Base-by-base conservation (phyloP, 2,797 vertebrate genomes). In the Bradypus variegatus region DNA sequence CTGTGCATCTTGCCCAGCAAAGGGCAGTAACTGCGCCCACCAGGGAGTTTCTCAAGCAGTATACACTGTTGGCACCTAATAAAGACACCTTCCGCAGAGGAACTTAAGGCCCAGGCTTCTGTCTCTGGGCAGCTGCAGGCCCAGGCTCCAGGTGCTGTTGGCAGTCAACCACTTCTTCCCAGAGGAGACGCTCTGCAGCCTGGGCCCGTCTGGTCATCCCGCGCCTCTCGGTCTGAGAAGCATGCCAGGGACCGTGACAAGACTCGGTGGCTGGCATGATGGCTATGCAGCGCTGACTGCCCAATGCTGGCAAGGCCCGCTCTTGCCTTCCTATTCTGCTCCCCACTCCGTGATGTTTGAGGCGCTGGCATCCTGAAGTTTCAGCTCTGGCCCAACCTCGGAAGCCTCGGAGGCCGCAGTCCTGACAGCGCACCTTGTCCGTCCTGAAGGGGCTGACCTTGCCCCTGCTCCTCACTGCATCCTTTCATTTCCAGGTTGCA, bases 321-420 rank as follows among this genome's bases (percentile, higher is more conserved):
- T n/a, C 45, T 19, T 4, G 21, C 2, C 4, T 67, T 25, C 45
- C 19, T 48, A 41, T 78, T 69, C 53, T 50, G 23, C 7, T 45
- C 58, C 60, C 58, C 25, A 29, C 10, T 45, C 64, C n/a, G 29
- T 5, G 45, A 72, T 23, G 41, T 21, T 60, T 27, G 85, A 48
- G 58, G 58, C 0, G 0, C 50, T 2, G 0, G 75, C 38, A 25
- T 23, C 69, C 58, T 78, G 48, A 45, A 2, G 36, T 58, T 36
- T 31, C 11, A 48, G 64, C 50, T 69, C 72, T 75, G 33, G 45
- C 29, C 62, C 18, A 7, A 8, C 41, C 41, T 45, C 8, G 41
- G 41, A 45, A 8, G n/a, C 27, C 31, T 38, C 80, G 2, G 1
- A 48, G 53, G 72, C 38, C 36, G 73, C n/a, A 21, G 55, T 72